A percentile compares a stretch with the other conserved stretches of the same genome.
phyloP scores from a whole-genome alignment of 2,113 vertebrate genomes.

The Ptilorrhoa leucosticta region DNA sequence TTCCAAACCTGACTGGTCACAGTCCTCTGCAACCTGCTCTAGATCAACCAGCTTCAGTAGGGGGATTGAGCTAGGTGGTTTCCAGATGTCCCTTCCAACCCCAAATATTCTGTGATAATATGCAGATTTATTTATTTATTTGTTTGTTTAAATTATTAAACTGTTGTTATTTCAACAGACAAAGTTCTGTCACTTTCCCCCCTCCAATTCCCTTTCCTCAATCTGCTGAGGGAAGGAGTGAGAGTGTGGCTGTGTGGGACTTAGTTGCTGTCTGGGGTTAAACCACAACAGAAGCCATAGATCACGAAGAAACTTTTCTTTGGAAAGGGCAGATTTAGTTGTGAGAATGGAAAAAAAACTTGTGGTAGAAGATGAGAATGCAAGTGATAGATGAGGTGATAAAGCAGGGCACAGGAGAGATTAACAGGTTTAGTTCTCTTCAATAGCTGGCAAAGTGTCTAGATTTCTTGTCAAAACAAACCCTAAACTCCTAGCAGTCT shows the following conservation, averaged over 20 bases:
- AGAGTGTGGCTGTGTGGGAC: accelerated
- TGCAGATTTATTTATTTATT: neutral
- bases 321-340: neutral
- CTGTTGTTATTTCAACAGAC: neutral
- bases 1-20: neutral
- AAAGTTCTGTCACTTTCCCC: neutral
- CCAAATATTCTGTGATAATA: neutral
- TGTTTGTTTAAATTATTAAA: neutral
- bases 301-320: neutral
- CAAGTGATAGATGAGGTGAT: neutral
- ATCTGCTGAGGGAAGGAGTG: neutral
- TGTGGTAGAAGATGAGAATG: neutral
- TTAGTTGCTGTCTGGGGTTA: neutral
- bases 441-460: neutral
- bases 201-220: neutral
- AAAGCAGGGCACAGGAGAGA: neutral
- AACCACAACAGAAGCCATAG: neutral
- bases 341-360: neutral
- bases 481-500: neutral
- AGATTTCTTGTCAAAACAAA: neutral
- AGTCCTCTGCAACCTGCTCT: neutral
- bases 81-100: neutral
- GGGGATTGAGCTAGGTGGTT: too few relatives aligned
- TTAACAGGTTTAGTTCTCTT: neutral
- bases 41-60: neutral